Base-by-base conservation (phyloP, 2,113 vertebrate species). In the Ciconia maguari region DNA sequence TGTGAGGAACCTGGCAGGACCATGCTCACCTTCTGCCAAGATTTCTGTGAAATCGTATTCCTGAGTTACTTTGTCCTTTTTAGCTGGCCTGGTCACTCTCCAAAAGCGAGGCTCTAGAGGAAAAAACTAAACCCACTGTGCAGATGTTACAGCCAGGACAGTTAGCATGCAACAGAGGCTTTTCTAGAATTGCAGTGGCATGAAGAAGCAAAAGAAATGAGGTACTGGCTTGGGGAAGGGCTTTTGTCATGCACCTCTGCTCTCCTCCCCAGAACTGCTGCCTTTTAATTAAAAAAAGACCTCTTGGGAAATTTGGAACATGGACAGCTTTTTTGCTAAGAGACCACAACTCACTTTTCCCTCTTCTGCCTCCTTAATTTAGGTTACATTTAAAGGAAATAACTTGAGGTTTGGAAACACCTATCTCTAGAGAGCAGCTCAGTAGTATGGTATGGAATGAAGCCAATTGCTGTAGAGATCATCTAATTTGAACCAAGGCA, bases 371-470 rank as follows among this genome's bases (percentile, higher is more conserved):
- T 94, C 62, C 58, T 85, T 89, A 91, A 84, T 94, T 95, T 85
- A 87, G 41, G 51, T 87, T 92, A 94, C 61, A 89, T 87, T 87
- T 96, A 87, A 79, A 92, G 87, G 61, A 96, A 96, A 87, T 94
- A 95, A 74, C 74, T 79, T 95, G 89, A 92, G 87, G 87, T 94
- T 93, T 94, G 66, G 78, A 91, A 94, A 85, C 44, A 94, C 93
- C 6, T 89, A 51, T 72, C 93, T 90, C 89, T 54, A 72, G 93
- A 93, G 91, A 96, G 38, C 41, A 83, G 79, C 70, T 94, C 20
- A 42, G 57, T 49, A 72, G 49, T 57, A 75, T 42, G 70, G 86
- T 78, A 27, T 93, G 83, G 87, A 95, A 85, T n/a, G 15, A 72
- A 80, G 87, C 89, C 94, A 95, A n/a, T 27, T 94, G 54, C 70